Evolutionary conservation across 1,140 invertebrate genomes (phyloP).

Genomic region (Calephelis nemesis): DNA sequence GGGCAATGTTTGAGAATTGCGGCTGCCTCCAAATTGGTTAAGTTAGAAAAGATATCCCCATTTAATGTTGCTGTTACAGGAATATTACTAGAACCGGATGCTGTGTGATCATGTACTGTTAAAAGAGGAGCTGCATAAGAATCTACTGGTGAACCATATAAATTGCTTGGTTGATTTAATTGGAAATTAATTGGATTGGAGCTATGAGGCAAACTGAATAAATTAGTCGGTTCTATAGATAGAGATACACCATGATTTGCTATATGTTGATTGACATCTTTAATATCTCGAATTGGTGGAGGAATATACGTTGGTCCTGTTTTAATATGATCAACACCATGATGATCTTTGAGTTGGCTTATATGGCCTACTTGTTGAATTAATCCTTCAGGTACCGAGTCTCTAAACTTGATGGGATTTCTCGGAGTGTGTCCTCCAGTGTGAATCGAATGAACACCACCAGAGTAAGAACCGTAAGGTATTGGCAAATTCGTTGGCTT

Average conservation of each 20-base stretch:
- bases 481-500: constrained; percentile 67
- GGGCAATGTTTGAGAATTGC: constrained; percentile 77
- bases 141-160: constrained; percentile 73
- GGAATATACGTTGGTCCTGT: constrained; percentile 81
- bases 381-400: constrained; percentile 84
- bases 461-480: constrained; percentile 68
- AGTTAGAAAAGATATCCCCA: constrained; percentile 63
- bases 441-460: constrained; percentile 64
- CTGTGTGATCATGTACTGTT: constrained; percentile 72
- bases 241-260: constrained; percentile 50
- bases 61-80: constrained; percentile 66
- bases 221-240: constrained; percentile 70
- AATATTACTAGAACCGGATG: constrained; percentile 63
- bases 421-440: constrained; percentile 75
- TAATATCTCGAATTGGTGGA: constrained; percentile 81
- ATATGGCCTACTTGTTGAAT: constrained; percentile 82
- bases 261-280: constrained; percentile 51
- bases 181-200: constrained; percentile 66
- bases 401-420: constrained; percentile 83
- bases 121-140: constrained; percentile 77
- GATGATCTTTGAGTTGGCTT: constrained; percentile 78
- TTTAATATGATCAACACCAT: constrained; percentile 65
- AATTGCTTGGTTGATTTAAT: constrained; percentile 49
- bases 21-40: constrained; percentile 68
- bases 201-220: constrained; percentile 75